Base-by-base conservation (phyloP, 2,888 invertebrate genomes). In the Ophioninae sp. region DNA sequence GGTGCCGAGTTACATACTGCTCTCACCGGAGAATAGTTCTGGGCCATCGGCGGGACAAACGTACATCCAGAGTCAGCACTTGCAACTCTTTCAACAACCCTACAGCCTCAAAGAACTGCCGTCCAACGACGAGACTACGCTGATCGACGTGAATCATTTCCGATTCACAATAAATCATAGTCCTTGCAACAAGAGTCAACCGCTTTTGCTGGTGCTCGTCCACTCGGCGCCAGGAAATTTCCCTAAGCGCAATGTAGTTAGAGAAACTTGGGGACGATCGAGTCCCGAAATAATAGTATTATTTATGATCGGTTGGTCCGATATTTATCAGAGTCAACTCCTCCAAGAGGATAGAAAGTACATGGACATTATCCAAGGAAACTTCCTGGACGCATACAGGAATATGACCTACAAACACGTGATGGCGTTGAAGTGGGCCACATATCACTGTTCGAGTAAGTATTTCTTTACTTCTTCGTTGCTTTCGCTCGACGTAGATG, bases 151-250 rank as follows among this genome's bases (percentile, higher is more conserved):
- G 68, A 93, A 93, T 69, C 93, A 95, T 88, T 96, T 96, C 89
- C 91, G 93, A 20, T 96, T 96, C 90, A 92, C 93, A 74, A 94
- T 95, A 64, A 94, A 95, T 85, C 95, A 95, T 77, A 92, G 94
- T 30, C 93, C 94, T 0, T 96, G 96, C 88, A 92, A 93, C 73
- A 91, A 92, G 23, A 93, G 93, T 62, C 88, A 90, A 37, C 93
- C 93, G n/a, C 87, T 93, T 70, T 85, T 94, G 68, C 86, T 94
- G 41, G 93, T 94, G 83, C 87, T 94, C 72, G 92, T 94, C 41
- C 94, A 94, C 86, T 93, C 94, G n/a, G 93, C 94, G 8, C 93
- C 94, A 0, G 88, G 86, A 50, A 93, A 94, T 87, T 90, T 90
- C 59, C 89, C 86, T 10, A 93, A 94, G 86, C 90, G 94, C 59